These are phyloP conservation scores for Gnatocerus cornutus DNA, from an alignment of 2,888 invertebrate genomes.

Conservation along the genomic window DNA sequence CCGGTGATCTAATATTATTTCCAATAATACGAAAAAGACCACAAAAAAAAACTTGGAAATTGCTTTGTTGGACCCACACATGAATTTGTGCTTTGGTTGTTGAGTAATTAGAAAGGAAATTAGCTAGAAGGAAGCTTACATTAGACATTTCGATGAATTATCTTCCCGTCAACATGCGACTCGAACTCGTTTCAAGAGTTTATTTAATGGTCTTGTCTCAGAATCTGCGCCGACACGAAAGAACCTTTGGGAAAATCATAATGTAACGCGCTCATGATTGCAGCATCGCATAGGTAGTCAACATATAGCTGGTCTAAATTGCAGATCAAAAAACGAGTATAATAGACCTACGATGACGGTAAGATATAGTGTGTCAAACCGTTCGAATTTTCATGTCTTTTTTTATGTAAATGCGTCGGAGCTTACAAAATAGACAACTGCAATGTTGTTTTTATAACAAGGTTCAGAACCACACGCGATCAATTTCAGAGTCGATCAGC, in stretches of 20 bases:
- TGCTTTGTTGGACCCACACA: slow-evolving; percentile 1
- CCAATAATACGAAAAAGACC: slow-evolving; percentile 30
- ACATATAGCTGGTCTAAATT: neutral
- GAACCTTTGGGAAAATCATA: neutral
- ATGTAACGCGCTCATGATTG: no score
- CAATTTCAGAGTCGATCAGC: slow-evolving; percentile 51
- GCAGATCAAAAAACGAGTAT: no score
- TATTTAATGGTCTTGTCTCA: neutral
- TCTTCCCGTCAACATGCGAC: slow-evolving; percentile 20
- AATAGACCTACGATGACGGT: neutral
- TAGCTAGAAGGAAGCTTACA: slow-evolving; percentile 12
- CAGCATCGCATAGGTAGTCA: no score
- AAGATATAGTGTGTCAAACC: slow-evolving; percentile 14
- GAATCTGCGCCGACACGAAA: slow-evolving; percentile 12
- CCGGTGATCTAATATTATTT: slow-evolving; percentile 42
- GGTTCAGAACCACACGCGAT: slow-evolving; percentile 51
- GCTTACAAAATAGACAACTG: slow-evolving; percentile 51
- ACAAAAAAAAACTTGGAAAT: neutral
- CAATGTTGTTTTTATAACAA: slow-evolving; percentile 53
- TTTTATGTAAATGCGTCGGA: slow-evolving; percentile 49
- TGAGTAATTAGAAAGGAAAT: slow-evolving; percentile 18
- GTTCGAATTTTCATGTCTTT: slow-evolving; percentile 36
- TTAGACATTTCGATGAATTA: slow-evolving; percentile 24
- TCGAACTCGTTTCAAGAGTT: slow-evolving; percentile 11
- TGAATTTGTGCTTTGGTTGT: neutral